A percentile compares a stretch with the other conserved stretches of the same genome.
These are phyloP conservation scores for Gopherus flavomarginatus DNA, from an alignment of 2,113 vertebrate species.

Conservation along the genomic window DNA sequence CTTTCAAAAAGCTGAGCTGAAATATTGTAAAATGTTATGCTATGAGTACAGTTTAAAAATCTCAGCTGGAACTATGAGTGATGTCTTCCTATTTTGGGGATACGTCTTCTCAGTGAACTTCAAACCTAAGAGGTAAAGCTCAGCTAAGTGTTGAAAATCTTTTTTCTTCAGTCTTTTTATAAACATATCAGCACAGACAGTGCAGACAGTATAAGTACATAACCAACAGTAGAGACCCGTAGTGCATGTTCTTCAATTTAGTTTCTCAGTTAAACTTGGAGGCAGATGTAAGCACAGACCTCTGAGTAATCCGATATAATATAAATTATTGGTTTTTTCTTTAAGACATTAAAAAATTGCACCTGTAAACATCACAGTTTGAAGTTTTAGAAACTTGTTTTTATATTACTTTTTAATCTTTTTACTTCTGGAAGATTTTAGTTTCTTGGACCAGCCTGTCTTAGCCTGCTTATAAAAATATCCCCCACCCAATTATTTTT, in stretches of 20 bases:
- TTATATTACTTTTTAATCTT: conserved; percentile 60
- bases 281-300: neutral
- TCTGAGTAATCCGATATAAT: neutral
- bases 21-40: neutral
- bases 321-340: neutral
- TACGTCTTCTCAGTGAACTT: neutral
- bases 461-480: neutral
- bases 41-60: neutral
- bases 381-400: conserved; percentile 62
- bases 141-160: neutral
- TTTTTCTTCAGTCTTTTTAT: neutral
- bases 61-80: neutral
- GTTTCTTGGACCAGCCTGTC: conserved; percentile 42
- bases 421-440: conserved; percentile 52
- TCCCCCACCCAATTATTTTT: neutral
- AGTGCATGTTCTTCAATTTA: neutral
- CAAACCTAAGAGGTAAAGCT: neutral
- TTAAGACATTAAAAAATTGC: conserved; percentile 20
- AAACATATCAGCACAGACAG: fast-evolving
- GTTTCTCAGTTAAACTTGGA: neutral
- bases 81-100: neutral
- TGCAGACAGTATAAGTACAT: neutral
- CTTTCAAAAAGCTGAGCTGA: neutral
- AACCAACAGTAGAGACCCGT: neutral
- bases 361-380: conserved; percentile 35